A percentile compares a stretch with the other conserved stretches of the same genome.
These are phyloP conservation scores for Acrocephalus arundinaceus DNA, from an alignment of 2,113 vertebrate genomes.

Conservation along the genomic window DNA sequence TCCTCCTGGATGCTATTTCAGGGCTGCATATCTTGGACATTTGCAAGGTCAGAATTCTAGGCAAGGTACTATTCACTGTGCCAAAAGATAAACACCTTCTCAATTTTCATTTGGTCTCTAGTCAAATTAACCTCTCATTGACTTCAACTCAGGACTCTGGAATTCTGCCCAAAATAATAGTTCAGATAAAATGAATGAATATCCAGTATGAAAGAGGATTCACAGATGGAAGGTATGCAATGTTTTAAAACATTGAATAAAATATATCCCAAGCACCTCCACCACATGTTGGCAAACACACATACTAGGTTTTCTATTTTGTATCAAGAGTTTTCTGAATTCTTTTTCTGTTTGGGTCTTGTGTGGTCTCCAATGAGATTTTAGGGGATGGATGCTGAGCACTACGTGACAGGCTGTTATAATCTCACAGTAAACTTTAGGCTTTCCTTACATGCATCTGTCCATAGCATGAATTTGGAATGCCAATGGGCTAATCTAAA, in stretches of 20 bases:
- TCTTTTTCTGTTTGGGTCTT: not conserved
- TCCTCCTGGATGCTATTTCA: conserved; percentile 46
- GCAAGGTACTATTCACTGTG: not conserved
- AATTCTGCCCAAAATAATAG: not conserved
- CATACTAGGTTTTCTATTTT: not conserved
- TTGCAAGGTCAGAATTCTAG: conserved; percentile 56
- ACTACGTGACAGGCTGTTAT: not conserved
- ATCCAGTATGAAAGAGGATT: not conserved
- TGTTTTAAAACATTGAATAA: not conserved
- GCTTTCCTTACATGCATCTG: not conserved
- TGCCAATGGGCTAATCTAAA: not conserved
- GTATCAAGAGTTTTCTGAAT: not conserved
- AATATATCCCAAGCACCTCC: not conserved
- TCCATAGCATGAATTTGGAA: not conserved
- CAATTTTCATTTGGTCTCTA: conserved; percentile 13
- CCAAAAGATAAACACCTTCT: conserved; percentile 47
- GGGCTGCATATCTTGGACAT: conserved; percentile 18
- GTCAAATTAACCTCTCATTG: conserved; percentile 34
- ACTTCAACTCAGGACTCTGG: not conserved
- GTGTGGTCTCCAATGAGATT: not conserved
- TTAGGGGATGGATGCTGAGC: not conserved
- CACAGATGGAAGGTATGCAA: not conserved
- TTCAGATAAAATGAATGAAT: not conserved
- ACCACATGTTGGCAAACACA: not conserved
- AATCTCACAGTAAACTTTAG: not conserved